Evolutionary conservation across 2,888 invertebrate species (phyloP), one percentile per base, ranked within the genome.

Genomic region (Heliconius aoede): DNA sequence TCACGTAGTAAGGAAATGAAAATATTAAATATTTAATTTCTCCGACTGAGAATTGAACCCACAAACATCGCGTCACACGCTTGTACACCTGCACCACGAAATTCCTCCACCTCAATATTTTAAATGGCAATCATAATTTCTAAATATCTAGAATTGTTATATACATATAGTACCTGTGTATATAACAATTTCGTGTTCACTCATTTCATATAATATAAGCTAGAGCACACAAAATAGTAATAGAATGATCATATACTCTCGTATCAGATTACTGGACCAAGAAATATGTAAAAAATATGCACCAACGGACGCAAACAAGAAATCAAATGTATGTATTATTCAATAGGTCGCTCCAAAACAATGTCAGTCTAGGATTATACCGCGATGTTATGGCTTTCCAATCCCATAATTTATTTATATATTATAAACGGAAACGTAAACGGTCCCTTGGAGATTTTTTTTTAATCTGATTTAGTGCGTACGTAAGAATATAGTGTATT

Each of bases 241-340:
- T 80, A 77, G 76, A 80, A 72, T 77, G n/a, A 72, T 77, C 77
- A 78, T 78, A 75, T 26, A 78, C 36, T 46, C 73, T 60, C 80
- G 77, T 76, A 77, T 80, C 77, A 73, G 72, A 65, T 73, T 71
- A 55, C 60, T 73, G 67, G 60, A 61, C 67, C 72, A 67, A 76
- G 80, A 89, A 86, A 87, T 90, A 91, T 88, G 89, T 89, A 88
- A 89, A 90, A 90, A 90, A 91, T 91, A 92, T 92, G 91, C 92
- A 91, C 88, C 89, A 84, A 80, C 81, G 82, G 86, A 86, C 86
- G 86, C 87, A 88, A 88, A 91, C 89, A 90, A 89, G 89, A 88
- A 87, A 90, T 90, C 91, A 89, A 89, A 89, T 86, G 85, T 84
- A 92, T 93, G 91, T 91, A 87, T 93, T 92, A 93, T 93, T 92